Conservation (phyloP, 2,797 vertebrate species). For the Zonotrichia albicollis region DNA sequence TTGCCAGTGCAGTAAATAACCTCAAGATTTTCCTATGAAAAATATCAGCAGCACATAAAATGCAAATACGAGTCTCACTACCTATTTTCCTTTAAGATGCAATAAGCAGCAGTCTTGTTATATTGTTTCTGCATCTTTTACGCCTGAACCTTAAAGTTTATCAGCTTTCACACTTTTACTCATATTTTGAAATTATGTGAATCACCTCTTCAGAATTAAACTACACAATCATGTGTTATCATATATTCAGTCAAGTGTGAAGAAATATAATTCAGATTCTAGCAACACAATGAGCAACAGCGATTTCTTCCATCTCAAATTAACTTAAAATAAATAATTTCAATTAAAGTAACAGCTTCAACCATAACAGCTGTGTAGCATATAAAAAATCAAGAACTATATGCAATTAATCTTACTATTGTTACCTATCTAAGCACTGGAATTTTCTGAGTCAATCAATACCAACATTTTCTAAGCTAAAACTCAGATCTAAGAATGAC, state of each 20-base stretch:
- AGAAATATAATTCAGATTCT: background rate
- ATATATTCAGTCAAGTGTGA: background rate
- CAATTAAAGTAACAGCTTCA: background rate
- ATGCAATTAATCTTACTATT: background rate
- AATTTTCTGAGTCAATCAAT: background rate
- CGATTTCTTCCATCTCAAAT: background rate
- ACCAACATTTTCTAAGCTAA: background rate
- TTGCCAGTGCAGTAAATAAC: background rate
- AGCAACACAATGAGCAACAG: background rate
- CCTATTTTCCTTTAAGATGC: background rate
- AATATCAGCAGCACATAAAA: background rate
- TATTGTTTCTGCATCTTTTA: background rate
- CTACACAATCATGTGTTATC: background rate
- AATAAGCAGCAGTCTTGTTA: background rate
- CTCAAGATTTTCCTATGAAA: background rate
- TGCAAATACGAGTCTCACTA: background rate
- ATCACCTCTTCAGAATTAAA: background rate
- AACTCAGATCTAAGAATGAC: background rate
- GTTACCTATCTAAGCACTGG: background rate
- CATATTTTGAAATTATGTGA: background rate
- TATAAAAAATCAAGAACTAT: background rate
- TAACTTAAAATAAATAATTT: constrained; percentile 18
- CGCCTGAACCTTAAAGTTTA: background rate
- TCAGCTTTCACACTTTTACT: background rate
- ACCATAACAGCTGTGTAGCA: background rate